A percentile compares a stretch with the other conserved stretches of the same genome.
Conservation (phyloP, 2,113 vertebrate genomes). For the Sinocyclocheilus maitianheensis region DNA sequence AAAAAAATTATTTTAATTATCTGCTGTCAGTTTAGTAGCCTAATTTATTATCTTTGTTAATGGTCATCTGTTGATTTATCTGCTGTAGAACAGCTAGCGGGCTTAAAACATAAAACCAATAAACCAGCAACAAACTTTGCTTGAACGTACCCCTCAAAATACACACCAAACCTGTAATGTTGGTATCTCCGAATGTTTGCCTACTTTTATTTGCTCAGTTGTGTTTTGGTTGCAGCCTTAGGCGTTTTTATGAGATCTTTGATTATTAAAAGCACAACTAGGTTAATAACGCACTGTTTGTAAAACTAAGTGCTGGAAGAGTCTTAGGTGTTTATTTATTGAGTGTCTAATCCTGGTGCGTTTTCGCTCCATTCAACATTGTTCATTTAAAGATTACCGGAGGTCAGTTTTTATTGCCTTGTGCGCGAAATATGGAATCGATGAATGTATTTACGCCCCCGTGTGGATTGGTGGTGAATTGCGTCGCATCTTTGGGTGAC, state of each 20-base stretch:
- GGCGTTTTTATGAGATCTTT: neutral
- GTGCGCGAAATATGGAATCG: neutral
- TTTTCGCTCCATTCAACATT: neutral
- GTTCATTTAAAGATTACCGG: neutral
- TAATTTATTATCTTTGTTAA: neutral
- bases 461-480: neutral
- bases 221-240: conserved; percentile 15
- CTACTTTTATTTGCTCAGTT: conserved; percentile 41
- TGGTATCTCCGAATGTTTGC: conserved; percentile 38
- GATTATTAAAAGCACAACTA: conserved; percentile 12
- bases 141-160: conserved; percentile 53
- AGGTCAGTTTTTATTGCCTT: neutral
- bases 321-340: neutral
- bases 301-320: neutral
- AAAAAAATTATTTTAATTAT: neutral
- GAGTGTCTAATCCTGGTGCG: neutral
- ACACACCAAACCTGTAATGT: conserved; percentile 71
- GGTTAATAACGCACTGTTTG: no score
- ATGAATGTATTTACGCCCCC: neutral
- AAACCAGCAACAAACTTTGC: conserved; percentile 54
- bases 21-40: neutral
- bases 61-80: neutral
- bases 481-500: neutral
- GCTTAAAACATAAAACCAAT: conserved; percentile 20
- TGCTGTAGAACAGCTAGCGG: neutral